Evolutionary conservation across 2,888 invertebrate species (phyloP), one percentile per base, ranked within the genome.

Genomic region (Nemotelus pantherinus): DNA sequence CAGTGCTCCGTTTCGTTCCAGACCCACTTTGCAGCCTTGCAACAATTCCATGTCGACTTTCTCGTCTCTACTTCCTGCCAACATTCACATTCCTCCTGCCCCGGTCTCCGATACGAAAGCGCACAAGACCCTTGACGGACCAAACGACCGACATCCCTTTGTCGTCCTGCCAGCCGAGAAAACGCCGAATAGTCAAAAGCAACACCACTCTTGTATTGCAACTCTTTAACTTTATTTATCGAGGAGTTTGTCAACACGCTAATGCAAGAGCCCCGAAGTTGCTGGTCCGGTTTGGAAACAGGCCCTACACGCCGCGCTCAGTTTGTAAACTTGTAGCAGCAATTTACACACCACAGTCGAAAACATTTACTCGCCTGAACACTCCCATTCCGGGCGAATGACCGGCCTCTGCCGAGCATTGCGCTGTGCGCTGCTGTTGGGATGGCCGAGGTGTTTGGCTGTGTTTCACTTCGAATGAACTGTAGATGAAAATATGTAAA

Each of bases 261-360:
- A 74, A 50, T 68, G 77, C 77, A 79, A 77, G 77, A 79, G 78
- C 74, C 53, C 55, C 48, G 53, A 76, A 68, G 77, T 79, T 77
- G 79, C 77, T 77, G 77, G 48, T 74, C 60, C 48, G 2, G 74
- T 74, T 70, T 39, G 53, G 55, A 3, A 41, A 43, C 60, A 7
- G 25, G 25, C 41, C 74, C 39, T 60, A 48, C 50, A 63, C 41
- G 48, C 63, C 60, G 25, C 45, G 74, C 45, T 10, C 78, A 82
- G 82, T 82, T 82, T 82, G 82, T 82, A 82, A 82, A 82, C 82
- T 82, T 80, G 75, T 53, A 63, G 57, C 63, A 79, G 77, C 77
- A 76, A 78, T 79, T 80, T 80, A 79, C 74, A 72, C 67, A 80
- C 76, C 77, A 79, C 79, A 79, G 79, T 77, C 78, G 76, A 81